Evolutionary conservation across 2,888 invertebrate genomes (phyloP), one percentile per base, ranked within the genome.

Genomic region (Eupithecia inturbata): DNA sequence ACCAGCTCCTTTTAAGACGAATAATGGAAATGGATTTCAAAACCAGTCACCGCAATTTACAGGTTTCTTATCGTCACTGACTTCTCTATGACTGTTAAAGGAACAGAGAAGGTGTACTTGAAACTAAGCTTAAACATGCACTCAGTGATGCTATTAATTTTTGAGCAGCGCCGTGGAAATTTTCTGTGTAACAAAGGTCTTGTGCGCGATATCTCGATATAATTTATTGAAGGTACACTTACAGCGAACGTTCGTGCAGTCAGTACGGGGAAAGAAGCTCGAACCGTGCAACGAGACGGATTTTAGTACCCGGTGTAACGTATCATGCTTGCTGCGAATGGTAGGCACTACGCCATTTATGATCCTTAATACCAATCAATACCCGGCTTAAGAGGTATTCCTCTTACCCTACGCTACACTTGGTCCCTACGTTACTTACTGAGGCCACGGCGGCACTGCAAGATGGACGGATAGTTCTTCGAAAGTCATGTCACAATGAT

Each of bases 1-100:
- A 82, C 81, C 78, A 78, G 78, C 74, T 75, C 12, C 45, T 28
- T 57, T 14, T 26, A 53, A 39, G 67, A 41, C 16, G 6, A 39
- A 67, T 57, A 57, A 57, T 57, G 57, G 57, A 28, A 41, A 41
- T 69, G 10, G 39, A 60, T 36, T 36, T 19, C 19, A 28, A 45
- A 62, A 62, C 62, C 57, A 57, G 62, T 31, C 31, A 31, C 62
- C 28, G 62, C 31, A 22, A 57, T 26, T 57, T 57, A 57, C 57
- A 57, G 26, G 57, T 57, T 57, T 57, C 57, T 57, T 57, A 62
- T 62, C 62, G 62, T 31, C 9, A 31, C 62, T 9, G 28, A 19
- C 28, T 31, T 62, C 19, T 31, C 16, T 28, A 31, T 19, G 31
- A 31, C 26, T 36, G 39, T 41, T 26, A 39, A 73, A 67, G 64